Evolutionary conservation across 2,888 invertebrate species (phyloP).

Genomic region (Atethmia centrago): DNA sequence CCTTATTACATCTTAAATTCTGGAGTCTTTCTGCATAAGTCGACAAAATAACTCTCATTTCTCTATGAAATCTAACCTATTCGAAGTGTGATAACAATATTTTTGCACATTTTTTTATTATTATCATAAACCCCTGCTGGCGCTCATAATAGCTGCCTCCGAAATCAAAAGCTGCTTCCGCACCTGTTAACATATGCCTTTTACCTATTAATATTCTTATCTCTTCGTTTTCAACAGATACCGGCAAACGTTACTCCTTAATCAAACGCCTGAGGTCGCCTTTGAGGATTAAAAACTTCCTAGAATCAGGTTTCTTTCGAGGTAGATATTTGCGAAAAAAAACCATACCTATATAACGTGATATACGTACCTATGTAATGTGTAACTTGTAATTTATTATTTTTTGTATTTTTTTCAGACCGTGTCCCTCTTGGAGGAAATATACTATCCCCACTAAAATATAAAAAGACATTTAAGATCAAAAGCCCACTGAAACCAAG

Average conservation of each 20-base stretch:
- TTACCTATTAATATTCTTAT: not conserved
- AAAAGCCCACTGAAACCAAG: conserved; percentile 80
- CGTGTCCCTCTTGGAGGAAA: conserved; percentile 55
- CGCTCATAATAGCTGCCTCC: not conserved
- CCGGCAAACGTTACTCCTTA: conserved; percentile 65
- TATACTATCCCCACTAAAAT: conserved; percentile 75
- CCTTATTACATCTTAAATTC: too few relatives aligned
- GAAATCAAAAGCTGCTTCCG: not conserved
- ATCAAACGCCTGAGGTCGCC: conserved; percentile 62
- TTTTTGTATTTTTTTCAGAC: conserved; percentile 62
- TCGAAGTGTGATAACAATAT: not conserved
- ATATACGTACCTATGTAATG: too few relatives aligned
- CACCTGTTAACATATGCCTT: not conserved
- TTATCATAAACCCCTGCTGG: not conserved
- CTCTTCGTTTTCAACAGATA: conserved; percentile 65
- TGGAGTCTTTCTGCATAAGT: not conserved
- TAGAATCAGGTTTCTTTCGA: conserved; percentile 57
- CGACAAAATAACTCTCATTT: not conserved
- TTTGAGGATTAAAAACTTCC: conserved; percentile 57
- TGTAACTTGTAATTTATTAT: not conserved
- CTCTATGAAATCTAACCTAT: not conserved
- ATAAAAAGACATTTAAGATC: conserved; percentile 79
- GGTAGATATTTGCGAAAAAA: conserved; percentile 58
- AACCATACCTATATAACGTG: not conserved
- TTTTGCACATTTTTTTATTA: not conserved